Evolutionary conservation across 2,113 vertebrate species (phyloP).

Genomic region (Upupa epops): DNA sequence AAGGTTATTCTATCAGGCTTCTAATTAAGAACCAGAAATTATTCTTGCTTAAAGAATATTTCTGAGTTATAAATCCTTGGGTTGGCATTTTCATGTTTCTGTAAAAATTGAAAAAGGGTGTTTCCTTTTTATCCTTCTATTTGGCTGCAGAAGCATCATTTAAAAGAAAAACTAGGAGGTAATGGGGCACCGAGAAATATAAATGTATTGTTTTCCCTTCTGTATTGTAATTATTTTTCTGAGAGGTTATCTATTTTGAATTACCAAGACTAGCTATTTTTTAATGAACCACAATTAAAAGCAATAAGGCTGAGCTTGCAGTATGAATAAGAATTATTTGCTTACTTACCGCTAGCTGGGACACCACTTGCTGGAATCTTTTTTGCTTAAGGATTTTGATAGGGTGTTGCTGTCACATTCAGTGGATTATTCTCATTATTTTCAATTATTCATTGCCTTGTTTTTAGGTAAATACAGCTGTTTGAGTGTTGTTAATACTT

Average conservation of each 20-base stretch:
- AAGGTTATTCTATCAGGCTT: not conserved
- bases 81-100: not conserved
- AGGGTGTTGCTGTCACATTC: not conserved
- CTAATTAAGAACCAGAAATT: not conserved
- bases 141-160: not conserved
- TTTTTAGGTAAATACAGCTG: slow-evolving; percentile 7
- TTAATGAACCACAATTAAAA: slow-evolving; percentile 59
- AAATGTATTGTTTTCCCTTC: slow-evolving; percentile 32
- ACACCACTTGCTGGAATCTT: not conserved
- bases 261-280: slow-evolving; percentile 64
- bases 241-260: slow-evolving; percentile 47
- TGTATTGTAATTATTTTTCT: slow-evolving; percentile 21
- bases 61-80: not conserved
- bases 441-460: not conserved
- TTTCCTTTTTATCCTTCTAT: slow-evolving; percentile 7
- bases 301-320: slow-evolving; percentile 30
- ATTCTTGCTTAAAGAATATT: not conserved
- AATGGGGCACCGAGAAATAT: slow-evolving; percentile 4
- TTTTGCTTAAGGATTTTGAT: not conserved
- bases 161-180: slow-evolving; percentile 32
- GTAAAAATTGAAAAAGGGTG: not conserved
- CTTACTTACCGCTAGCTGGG: not conserved
- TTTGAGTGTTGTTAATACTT: slow-evolving; percentile 1
- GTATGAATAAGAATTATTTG: slow-evolving; percentile 13
- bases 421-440: not conserved